phyloP scores from a whole-genome alignment of 2,797 vertebrate species.

The Hypotaenidia philippensis region DNA sequence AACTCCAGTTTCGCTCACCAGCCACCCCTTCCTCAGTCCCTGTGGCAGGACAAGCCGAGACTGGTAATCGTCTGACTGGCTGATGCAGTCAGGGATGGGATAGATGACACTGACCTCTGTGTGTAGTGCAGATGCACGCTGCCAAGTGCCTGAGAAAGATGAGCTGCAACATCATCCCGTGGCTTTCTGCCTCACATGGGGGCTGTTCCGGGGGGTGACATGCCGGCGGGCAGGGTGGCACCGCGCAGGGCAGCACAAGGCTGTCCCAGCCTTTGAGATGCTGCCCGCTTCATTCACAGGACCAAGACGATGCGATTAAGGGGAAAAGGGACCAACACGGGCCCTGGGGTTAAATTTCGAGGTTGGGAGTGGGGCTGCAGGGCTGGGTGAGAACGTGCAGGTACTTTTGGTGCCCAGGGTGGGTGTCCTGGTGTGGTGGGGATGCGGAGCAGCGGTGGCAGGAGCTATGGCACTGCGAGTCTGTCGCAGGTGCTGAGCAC shows the following conservation, averaged over 20 bases:
- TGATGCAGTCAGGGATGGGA: fast-evolving
- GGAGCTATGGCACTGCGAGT: fast-evolving
- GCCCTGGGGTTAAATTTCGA: background rate
- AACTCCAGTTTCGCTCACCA: background rate
- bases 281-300: background rate
- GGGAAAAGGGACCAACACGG: background rate
- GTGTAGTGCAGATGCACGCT: background rate
- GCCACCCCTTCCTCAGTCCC: fast-evolving
- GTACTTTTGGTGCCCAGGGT: fast-evolving
- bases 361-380: background rate
- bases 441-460: fast-evolving
- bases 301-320: background rate
- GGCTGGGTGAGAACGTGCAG: background rate
- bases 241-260: background rate
- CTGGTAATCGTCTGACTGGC: fast-evolving
- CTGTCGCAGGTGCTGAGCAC: fast-evolving
- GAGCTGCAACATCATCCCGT: background rate
- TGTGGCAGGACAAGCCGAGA: background rate
- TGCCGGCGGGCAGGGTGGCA: background rate
- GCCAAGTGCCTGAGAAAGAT: background rate
- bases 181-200: background rate
- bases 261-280: background rate
- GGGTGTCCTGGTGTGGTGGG: background rate
- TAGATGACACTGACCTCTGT: background rate
- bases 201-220: background rate